Conservation (phyloP, 2,113 vertebrate species). For the Jacana jacana region DNA sequence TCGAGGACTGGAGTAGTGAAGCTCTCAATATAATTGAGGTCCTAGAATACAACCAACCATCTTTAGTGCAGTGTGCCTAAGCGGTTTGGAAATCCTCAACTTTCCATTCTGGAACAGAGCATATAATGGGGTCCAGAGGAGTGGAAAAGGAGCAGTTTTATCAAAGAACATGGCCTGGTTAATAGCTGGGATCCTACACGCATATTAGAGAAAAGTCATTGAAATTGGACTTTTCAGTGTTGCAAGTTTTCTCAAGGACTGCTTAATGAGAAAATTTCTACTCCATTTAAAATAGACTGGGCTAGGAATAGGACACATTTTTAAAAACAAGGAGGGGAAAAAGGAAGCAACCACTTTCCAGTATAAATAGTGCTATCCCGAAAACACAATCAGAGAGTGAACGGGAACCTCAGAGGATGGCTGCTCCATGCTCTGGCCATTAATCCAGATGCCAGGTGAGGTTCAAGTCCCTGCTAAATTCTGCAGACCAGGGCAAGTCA, state of each 20-base stretch:
- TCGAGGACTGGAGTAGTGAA: background rate
- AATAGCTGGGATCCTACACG: background rate
- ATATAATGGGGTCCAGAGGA: background rate
- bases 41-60: background rate
- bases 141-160: background rate
- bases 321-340: background rate
- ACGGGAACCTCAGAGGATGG: background rate
- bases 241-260: background rate
- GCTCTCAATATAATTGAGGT: fast-evolving
- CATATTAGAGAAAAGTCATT: background rate
- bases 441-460: background rate
- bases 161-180: background rate
- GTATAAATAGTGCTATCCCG: background rate
- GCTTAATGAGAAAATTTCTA: background rate
- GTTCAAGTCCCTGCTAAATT: background rate
- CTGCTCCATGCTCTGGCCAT: background rate
- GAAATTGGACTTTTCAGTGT: background rate
- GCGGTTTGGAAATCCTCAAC: background rate
- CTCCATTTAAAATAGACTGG: background rate
- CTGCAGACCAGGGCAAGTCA: background rate
- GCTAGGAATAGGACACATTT: background rate
- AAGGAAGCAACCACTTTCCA: background rate
- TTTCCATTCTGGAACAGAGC: background rate
- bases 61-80: background rate
- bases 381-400: background rate